These are phyloP conservation scores for Diploscapter pachys DNA, from an alignment of 1,140 invertebrate species.

Conservation along the genomic window DNA sequence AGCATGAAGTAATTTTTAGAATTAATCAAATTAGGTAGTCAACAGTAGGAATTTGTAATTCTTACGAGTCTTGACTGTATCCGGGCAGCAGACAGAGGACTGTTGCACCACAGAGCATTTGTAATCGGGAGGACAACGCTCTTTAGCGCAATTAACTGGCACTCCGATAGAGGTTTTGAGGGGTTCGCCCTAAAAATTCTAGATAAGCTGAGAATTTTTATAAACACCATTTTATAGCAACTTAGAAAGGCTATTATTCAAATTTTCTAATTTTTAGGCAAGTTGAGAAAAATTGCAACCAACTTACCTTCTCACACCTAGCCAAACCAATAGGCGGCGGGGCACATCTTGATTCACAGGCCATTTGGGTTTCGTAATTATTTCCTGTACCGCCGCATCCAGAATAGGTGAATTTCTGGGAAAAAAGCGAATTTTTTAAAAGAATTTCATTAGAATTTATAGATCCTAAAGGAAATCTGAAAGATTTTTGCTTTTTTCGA, in stretches of 20 bases:
- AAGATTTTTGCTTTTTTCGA: slow-evolving; percentile 36
- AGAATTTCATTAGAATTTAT: not conserved
- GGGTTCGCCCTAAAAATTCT: slow-evolving; percentile 27
- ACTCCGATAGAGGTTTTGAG: slow-evolving; percentile 41
- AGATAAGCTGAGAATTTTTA: not conserved
- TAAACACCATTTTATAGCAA: not conserved
- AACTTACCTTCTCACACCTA: slow-evolving; percentile 33
- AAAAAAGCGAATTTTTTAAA: not conserved
- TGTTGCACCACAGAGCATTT: slow-evolving; percentile 43
- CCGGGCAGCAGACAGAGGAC: slow-evolving; percentile 47
- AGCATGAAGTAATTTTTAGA: not conserved
- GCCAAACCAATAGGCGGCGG: slow-evolving; percentile 28
- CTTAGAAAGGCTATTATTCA: too few relatives aligned
- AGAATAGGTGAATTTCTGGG: slow-evolving; percentile 29
- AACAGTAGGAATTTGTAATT: not conserved
- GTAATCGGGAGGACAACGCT: slow-evolving; percentile 49
- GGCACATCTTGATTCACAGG: slow-evolving; percentile 53
- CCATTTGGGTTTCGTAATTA: slow-evolving; percentile 52
- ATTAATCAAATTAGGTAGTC: not conserved
- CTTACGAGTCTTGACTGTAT: slow-evolving; percentile 39
- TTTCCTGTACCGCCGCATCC: slow-evolving; percentile 61
- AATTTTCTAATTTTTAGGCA: too few relatives aligned
- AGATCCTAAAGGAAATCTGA: not conserved
- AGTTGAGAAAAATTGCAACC: too few relatives aligned
- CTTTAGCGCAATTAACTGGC: slow-evolving; percentile 49